These are phyloP conservation scores for Sebastes wilsoni DNA, from an alignment of 2,797 vertebrate genomes.

Conservation along the genomic window DNA sequence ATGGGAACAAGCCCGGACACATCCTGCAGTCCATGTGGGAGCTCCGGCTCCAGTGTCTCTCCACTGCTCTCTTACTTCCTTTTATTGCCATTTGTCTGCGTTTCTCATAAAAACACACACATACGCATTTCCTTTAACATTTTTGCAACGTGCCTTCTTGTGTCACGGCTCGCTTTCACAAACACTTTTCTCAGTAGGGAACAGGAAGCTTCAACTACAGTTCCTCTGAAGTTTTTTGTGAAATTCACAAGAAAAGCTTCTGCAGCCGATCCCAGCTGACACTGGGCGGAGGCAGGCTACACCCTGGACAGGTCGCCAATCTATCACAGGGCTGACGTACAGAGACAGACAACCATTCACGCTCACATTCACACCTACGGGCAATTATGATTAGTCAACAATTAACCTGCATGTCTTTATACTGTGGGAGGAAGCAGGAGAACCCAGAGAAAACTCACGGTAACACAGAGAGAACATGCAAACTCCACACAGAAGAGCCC, in stretches of 20 bases:
- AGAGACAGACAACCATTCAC: no score
- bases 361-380: no score
- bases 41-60: conserved; percentile 16
- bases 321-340: no score
- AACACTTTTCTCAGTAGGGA: conserved; percentile 23
- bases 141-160: conserved; percentile 1
- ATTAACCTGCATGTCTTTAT: no score
- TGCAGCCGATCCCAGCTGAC: neutral
- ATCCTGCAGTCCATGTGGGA: conserved; percentile 24
- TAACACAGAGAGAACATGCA: no score
- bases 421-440: no score
- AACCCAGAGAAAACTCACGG: no score
- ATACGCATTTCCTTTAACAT: neutral
- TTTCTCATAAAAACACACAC: conserved; percentile 18
- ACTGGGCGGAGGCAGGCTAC: no score
- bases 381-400: no score
- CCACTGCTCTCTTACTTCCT: conserved; percentile 14
- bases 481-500: no score
- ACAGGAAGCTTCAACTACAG: conserved; percentile 38
- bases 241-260: conserved; percentile 1
- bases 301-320: no score
- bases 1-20: conserved; percentile 64
- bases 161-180: conserved; percentile 17
- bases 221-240: conserved; percentile 39
- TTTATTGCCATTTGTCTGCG: conserved; percentile 28